These are phyloP conservation scores for Pseudochromis fuscus DNA, from an alignment of 2,797 vertebrate genomes.

Conservation along the genomic window DNA sequence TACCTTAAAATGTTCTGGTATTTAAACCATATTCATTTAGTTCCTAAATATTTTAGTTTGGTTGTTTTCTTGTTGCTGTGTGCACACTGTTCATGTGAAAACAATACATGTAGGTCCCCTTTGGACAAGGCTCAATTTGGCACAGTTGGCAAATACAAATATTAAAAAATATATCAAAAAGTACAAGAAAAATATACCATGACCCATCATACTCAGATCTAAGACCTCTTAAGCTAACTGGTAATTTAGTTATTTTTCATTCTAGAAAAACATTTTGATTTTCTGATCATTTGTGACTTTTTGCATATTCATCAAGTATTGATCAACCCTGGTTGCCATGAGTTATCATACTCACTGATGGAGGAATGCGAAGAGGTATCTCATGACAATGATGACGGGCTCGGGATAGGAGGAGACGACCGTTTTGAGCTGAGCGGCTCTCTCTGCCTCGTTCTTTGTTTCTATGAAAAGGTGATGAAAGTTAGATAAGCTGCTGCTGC, in stretches of 20 bases:
- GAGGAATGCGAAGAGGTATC: slow-evolving; percentile 93
- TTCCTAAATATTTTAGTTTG: neutral
- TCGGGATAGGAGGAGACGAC: slow-evolving; percentile 83
- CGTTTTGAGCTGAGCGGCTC: slow-evolving; percentile 81
- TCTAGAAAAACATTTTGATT: neutral
- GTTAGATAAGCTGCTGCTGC: neutral
- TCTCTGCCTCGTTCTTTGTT: slow-evolving; percentile 83
- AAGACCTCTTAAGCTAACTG: neutral
- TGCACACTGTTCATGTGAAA: no score
- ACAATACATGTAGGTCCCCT: neutral
- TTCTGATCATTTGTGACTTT: neutral
- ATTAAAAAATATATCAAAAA: neutral
- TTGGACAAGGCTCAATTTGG: no score
- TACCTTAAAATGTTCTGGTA: neutral
- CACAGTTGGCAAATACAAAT: no score
- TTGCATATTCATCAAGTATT: neutral
- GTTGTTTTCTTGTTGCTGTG: neutral
- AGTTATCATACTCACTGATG: slow-evolving; percentile 88
- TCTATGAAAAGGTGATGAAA: slow-evolving; percentile 75
- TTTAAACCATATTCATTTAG: neutral
- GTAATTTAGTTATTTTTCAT: neutral
- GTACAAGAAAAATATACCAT: neutral
- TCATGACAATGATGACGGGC: slow-evolving; percentile 85
- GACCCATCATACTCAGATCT: neutral
- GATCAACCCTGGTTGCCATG: no score